Evolutionary conservation across 2,113 vertebrate genomes (phyloP), one percentile per base, ranked within the genome.

Genomic region (Lepus europaeus): DNA sequence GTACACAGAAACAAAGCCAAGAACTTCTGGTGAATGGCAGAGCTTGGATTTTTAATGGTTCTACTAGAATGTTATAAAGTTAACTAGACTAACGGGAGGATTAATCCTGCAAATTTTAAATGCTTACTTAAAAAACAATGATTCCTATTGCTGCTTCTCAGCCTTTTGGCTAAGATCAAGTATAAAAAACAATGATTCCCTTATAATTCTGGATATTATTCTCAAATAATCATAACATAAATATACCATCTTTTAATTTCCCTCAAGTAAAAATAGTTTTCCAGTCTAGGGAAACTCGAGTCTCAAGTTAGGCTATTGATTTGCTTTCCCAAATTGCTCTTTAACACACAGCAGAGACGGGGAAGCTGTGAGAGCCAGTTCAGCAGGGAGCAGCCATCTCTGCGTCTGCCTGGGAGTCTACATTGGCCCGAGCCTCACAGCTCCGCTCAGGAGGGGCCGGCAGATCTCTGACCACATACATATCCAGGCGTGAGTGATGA

Each of bases 121-220:
- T 39, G 33, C 27, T 89, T 64, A 45, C 31, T 93, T 95, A 81
- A 80, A 70, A 94, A 92, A n/a, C 69, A 89, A 89, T 45, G 45
- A 45, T 45, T 7, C 45, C 45, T 45, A 45, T 45, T 45, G 45
- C 45, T 45, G 45, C 45, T 6, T 45, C 45, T 45, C 45, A 45
- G 45, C 45, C 45, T 45, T 45, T 7, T 45, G 45, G 45, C 45
- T 45, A 45, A 45, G 45, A 45, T 45, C 45, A 45, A 45, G 45
- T 45, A 45, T 45, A 45, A 45, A 45, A 45, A 45, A 73, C 69
- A 96, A 74, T 39, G 51, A 89, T 53, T 70, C 39, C 92, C 20
- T 84, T 53, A 68, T 61, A 81, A 56, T 33, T 80, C 51, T 90
- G 92, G 51, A 51, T 56, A 66, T 74, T 73, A 70, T 61, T 90